Evolutionary conservation across 2,888 invertebrate species (phyloP).

Genomic region (Oscheius myriophilus): DNA sequence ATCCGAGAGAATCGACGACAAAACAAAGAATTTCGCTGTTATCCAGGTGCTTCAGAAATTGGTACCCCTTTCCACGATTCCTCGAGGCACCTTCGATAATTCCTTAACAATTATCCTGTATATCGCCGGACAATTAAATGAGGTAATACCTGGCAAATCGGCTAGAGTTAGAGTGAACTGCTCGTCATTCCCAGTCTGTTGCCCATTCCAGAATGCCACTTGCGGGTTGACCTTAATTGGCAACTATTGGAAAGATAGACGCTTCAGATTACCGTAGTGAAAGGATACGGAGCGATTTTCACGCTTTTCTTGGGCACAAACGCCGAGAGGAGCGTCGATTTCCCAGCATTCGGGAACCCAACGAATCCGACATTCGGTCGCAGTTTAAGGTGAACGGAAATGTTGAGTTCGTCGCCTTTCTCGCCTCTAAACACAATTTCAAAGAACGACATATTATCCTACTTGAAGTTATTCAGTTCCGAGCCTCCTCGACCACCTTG

Average conservation of each 20-base stretch:
- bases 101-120: constrained; percentile 31
- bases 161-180: constrained; percentile 61
- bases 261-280: constrained; percentile 54
- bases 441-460: constrained; percentile 6
- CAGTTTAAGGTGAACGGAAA: constrained; percentile 63
- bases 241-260: not conserved
- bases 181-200: constrained; percentile 22
- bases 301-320: constrained; percentile 62
- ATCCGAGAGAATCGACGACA: constrained; percentile 65
- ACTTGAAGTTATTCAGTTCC: constrained; percentile 52
- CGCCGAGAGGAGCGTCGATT: constrained; percentile 66
- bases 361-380: constrained; percentile 65
- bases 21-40: constrained; percentile 65
- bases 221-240: constrained; percentile 41
- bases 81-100: constrained; percentile 66
- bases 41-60: constrained; percentile 67
- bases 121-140: too few species aligned
- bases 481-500: constrained; percentile 61
- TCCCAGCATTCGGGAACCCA: constrained; percentile 69
- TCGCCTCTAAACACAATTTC: constrained; percentile 37
- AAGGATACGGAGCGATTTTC: constrained; percentile 66
- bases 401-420: constrained; percentile 50
- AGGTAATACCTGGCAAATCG: constrained; percentile 56
- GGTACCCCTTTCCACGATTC: constrained; percentile 63
- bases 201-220: constrained; percentile 39